These are phyloP conservation scores for Rhinophrynus dorsalis DNA, from an alignment of 2,797 vertebrate species.

Conservation along the genomic window DNA sequence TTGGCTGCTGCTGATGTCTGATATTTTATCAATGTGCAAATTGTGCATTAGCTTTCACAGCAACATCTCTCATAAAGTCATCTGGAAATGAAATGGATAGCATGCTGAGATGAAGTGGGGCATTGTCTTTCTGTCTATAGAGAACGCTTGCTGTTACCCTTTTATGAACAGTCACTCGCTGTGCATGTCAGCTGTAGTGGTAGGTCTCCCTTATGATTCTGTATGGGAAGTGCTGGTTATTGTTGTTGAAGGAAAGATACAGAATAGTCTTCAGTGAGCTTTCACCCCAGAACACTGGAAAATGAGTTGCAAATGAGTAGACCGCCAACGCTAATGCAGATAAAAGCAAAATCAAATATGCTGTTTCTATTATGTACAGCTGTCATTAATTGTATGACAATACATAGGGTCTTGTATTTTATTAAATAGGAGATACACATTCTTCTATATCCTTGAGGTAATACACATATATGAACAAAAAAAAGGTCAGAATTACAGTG, in stretches of 20 bases:
- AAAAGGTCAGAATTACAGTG: not conserved
- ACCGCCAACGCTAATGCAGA: conserved; percentile 41
- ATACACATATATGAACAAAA: not conserved
- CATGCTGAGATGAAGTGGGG: conserved; percentile 48
- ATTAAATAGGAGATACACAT: conserved; percentile 11
- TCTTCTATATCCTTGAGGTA: not conserved
- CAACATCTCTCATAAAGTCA: conserved; percentile 47
- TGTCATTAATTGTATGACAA: conserved; percentile 32
- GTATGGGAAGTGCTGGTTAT: conserved; percentile 17
- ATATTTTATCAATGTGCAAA: conserved; percentile 51
- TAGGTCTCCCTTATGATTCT: conserved; percentile 45
- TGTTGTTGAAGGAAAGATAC: conserved; percentile 44
- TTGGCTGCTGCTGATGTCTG: conserved; percentile 26
- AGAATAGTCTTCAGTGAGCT: conserved; percentile 38
- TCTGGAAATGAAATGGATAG: conserved; percentile 49
- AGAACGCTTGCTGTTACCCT: conserved; percentile 51
- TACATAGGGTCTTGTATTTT: not conserved
- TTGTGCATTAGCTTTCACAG: conserved; percentile 48
- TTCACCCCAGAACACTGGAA: conserved; percentile 28
- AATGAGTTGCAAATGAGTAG: conserved; percentile 42
- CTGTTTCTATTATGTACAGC: conserved; percentile 29
- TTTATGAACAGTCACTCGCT: conserved; percentile 44
- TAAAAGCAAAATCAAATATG: conserved; percentile 33
- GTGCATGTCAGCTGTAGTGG: conserved; percentile 36
- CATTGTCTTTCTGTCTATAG: conserved; percentile 48